Evolutionary conservation across 2,888 invertebrate genomes (phyloP).

Genomic region (Bugulina stolonifera): DNA sequence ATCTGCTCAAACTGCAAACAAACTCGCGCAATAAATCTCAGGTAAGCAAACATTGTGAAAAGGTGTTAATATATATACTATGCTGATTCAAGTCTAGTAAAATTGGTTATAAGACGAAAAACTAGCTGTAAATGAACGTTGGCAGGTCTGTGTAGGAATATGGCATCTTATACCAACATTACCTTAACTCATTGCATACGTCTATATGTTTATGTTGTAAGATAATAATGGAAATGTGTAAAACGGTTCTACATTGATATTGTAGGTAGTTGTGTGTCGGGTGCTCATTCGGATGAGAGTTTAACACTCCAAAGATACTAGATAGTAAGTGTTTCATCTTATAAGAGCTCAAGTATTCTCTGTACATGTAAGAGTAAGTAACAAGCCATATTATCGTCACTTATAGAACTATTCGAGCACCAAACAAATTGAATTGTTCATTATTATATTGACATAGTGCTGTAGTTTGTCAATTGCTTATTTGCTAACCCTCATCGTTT

Average conservation of each 20-base stretch:
- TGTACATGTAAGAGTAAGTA: neutral
- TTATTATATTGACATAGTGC: conserved; percentile 2
- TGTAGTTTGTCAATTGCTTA: conserved; percentile 4
- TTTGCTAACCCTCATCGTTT: conserved; percentile 16
- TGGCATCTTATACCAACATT: conserved; percentile 1
- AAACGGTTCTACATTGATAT: neutral
- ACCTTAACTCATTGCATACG: neutral
- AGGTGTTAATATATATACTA: too few species aligned
- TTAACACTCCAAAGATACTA: conserved; percentile 19
- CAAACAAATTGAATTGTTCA: conserved; percentile 11
- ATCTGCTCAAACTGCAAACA: too few species aligned
- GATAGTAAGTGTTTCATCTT: conserved; percentile 21
- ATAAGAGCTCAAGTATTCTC: neutral
- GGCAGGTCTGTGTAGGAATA: conserved; percentile 13
- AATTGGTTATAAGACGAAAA: too few species aligned
- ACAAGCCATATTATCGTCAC: neutral
- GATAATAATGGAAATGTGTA: neutral
- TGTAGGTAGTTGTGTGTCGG: neutral
- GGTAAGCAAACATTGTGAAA: too few species aligned
- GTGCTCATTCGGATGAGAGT: neutral
- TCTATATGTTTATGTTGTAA: conserved; percentile 8
- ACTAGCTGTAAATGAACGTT: too few species aligned
- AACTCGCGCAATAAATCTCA: too few species aligned
- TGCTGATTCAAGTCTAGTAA: too few species aligned
- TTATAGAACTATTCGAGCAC: neutral